Base-by-base conservation (phyloP, 2,797 vertebrate genomes). In the Brotogeris chrysoptera region DNA sequence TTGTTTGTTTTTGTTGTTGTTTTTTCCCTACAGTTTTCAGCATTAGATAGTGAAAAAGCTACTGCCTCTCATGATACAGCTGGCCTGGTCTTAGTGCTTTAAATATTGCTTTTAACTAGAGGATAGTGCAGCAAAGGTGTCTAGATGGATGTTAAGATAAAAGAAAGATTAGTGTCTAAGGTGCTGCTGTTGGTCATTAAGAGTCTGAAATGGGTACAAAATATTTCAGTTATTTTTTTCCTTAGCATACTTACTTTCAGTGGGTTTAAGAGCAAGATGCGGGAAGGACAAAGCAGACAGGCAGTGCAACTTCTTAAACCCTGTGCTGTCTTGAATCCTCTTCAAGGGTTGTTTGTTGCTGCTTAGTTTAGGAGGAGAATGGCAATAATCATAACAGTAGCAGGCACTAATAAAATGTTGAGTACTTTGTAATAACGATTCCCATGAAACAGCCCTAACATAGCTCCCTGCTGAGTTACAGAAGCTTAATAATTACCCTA, bases 401-500 rank as follows among this genome's bases (percentile, higher is more conserved):
- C 15, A 73, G 57, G 14, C 71, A 81, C 16, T 43, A 74, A 36
- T 72, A 52, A 85, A 93, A 70, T 65, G 16, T 30, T 87, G 21
- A 74, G 43, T 55, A 23, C 20, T 80, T 61, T 28, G 21, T 47
- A 36, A 27, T 23, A 86, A 50, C 24, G 47, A 78, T 77, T 91
- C 47, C 43, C 50, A 82, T 46, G 53, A 57, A 92, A 73, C 17
- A 77, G 9, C 28, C 64, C 76, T 95, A 69, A 57, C 23, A 8
- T 57, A 53, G 72, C 17, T 90, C 52, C 66, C 57, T 60, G 13
- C 8, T 69, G 86, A 96, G 41, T 79, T 91, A 72, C 27, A 85
- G 28, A 91, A 74, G n/a, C 60, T 93, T 92, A 78, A 63, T 50
- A 88, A 52, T 93, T 72, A 55, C 46, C 44, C 49, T 81, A 95